These are phyloP conservation scores for Gymnorhina tibicen DNA, from an alignment of 2,113 vertebrate genomes.

Conservation along the genomic window DNA sequence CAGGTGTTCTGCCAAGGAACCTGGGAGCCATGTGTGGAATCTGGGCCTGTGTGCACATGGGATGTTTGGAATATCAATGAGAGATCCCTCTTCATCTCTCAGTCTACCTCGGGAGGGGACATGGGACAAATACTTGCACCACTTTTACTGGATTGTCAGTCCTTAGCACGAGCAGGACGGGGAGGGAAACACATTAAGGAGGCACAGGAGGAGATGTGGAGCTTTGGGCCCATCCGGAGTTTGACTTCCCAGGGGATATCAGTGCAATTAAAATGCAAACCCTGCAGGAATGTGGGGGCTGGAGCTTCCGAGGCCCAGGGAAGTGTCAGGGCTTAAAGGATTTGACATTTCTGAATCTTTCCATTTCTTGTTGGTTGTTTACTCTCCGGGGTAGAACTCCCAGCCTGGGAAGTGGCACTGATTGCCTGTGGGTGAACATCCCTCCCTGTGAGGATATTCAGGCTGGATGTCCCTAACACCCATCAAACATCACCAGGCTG, in stretches of 20 bases:
- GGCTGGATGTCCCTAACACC: background rate
- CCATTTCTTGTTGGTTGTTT: background rate
- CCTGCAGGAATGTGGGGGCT: background rate
- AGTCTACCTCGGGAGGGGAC: background rate
- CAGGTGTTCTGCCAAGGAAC: background rate
- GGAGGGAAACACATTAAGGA: accelerated
- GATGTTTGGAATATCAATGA: background rate
- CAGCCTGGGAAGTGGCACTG: background rate
- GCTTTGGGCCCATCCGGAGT: accelerated
- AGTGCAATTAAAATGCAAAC: background rate
- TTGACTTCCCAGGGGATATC: too few species aligned
- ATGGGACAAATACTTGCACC: background rate
- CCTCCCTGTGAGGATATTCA: background rate
- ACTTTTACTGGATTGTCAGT: background rate
- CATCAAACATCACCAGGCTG: background rate
- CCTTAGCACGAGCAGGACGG: background rate
- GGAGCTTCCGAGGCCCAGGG: background rate
- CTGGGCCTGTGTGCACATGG: background rate
- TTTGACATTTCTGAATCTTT: background rate
- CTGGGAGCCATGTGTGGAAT: background rate
- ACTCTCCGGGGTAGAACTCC: background rate
- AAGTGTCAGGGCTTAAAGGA: background rate
- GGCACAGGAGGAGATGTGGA: background rate
- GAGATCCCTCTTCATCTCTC: background rate
- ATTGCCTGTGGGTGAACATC: background rate